Base-by-base conservation (phyloP, 1,140 invertebrate species). In the Eriosoma lanigerum region DNA sequence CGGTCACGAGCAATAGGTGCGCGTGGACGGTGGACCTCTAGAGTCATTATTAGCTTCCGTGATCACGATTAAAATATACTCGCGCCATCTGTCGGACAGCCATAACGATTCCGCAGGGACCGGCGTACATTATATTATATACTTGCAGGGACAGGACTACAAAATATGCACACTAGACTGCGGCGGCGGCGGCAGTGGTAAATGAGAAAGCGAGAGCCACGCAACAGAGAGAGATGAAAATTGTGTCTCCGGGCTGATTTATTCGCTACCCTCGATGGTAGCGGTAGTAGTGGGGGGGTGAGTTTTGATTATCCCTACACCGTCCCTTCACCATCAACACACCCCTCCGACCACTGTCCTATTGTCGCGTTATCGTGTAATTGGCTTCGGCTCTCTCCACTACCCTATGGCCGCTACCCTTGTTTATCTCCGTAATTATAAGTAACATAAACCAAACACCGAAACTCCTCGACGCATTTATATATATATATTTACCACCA, bases 291-390 rank as follows among this genome's bases (percentile, higher is more conserved):
- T 9, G 66, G 19, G 29, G 70, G 2, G 44, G 66, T 10, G 66
- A 9, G 13, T 76, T 75, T 58, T 32, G 73, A 76, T 76, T 76
- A 58, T 54, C 54, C 72, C 50, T 29, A 48, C 26, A 52, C 26
- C 52, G 4, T 15, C n/a, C 21, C 32, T 38, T 38, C 8, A 4
- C 32, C 32, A 38, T 38, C 50, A n/a, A n/a, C n/a, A n/a, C 52
- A n/a, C 32, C 73, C 54, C 32, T 24, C 29, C 73, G 5, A 12
- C 52, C 32, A 38, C 32, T 38, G 3, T 3, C 32, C 73, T 58
- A 76, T 76, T 76, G 73, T 76, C 73, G 73, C 73, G 73, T 76
- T 76, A 76, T 76, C 73, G 54, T 76, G 73, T 76, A 76, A 76
- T 76, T 76, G 73, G 52, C 50, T 76, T 58, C 50, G 54, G 54